Percentiles rank a stretch among this genome's conserved stretches.
These are phyloP conservation scores for Drosophila repletoides DNA, from an alignment of 1,140 invertebrate genomes.

Conservation along the genomic window DNA sequence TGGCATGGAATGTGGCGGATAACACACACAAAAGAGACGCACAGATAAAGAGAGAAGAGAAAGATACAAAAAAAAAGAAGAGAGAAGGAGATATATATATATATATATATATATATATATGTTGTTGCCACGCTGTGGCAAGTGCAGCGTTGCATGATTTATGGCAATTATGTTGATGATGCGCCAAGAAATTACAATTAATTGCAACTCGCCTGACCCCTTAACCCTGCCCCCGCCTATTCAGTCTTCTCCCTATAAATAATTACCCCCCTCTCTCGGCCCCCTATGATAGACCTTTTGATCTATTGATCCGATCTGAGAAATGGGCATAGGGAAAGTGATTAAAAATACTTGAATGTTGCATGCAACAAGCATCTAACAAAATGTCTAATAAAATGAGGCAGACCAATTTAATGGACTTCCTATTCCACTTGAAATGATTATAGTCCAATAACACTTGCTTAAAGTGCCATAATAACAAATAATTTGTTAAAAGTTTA, in stretches of 20 bases:
- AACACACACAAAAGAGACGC: conserved; percentile 4
- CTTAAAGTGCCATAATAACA: no score
- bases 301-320: conserved; percentile 27
- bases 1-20: conserved; percentile 65
- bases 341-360: no score
- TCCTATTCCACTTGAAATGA: no score
- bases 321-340: conserved; percentile 26
- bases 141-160: conserved; percentile 75
- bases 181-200: conserved; percentile 46
- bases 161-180: conserved; percentile 74
- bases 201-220: conserved; percentile 32
- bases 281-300: conserved; percentile 15
- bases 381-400: no score
- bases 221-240: no score
- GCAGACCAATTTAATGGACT: no score
- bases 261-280: not conserved
- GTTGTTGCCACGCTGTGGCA: conserved; percentile 36
- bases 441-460: no score
- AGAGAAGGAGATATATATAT: not conserved
- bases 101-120: no score
- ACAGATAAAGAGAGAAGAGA: not conserved
- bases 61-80: not conserved
- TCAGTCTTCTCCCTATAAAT: no score
- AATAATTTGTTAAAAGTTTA: no score
- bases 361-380: no score